Base-by-base conservation (phyloP, 1,140 invertebrate species). In the Drosophila mauritiana region DNA sequence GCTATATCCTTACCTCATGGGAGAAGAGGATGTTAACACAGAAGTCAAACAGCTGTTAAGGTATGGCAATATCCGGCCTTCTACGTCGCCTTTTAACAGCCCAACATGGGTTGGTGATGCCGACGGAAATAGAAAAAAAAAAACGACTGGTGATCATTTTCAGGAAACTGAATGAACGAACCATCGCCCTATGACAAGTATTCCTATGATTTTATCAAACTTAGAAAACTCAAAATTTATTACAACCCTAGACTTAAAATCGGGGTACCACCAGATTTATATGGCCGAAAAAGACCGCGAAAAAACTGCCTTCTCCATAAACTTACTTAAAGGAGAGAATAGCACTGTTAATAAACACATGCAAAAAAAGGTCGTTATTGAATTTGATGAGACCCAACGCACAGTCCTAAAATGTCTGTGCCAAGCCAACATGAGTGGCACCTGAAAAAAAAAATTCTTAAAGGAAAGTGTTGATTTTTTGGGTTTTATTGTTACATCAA, bases 131-230 rank as follows among this genome's bases (percentile, higher is more conserved):
- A 25, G 5, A 25, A 25, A 25, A 25, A 25, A 25, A 25, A 25
- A 25, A 25, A 17, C 17, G 25, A 25, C 25, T 25, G 25, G 25
- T 25, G 5, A 25, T 25, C 25, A 6, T 2, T 22, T 22, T 22
- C 20, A 17, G 17, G 20, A 22, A 22, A 22, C 20, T 22, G 20
- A 22, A 22, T 27, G 25, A 6, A 27, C 6, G 25, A 27, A 92
- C 81, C 2, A 79, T 90, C 8, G 72, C 56, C 94, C 94, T 4
- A 77, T 95, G 12, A 94, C 93, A 3, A 88, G 92, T n/a, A 93
- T 94, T 12, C 37, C 36, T 15, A 65, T 55, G 20, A 73, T 79
- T 39, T 45, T 79, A 54, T 37, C 74, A 12, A 68, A 74, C n/a
- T 27, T 75, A 15, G 62, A 49, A 13, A 63, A 69, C 10, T 27